A percentile compares a stretch with the other conserved stretches of the same genome.
These are phyloP conservation scores for Bedellia somnulentella DNA, from an alignment of 2,888 invertebrate genomes.

Conservation along the genomic window DNA sequence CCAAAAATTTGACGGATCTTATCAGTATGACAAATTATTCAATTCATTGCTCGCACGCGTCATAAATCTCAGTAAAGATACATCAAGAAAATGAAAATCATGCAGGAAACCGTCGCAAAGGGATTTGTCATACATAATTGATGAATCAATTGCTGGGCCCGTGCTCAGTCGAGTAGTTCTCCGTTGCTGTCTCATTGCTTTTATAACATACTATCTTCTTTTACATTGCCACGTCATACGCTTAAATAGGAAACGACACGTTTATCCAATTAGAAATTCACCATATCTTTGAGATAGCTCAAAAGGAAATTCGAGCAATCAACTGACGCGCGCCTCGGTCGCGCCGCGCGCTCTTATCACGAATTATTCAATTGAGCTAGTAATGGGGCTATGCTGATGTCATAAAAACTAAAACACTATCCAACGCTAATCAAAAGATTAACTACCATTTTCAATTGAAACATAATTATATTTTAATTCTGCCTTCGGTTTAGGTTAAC, in stretches of 20 bases:
- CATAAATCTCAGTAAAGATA: slow-evolving; percentile 3
- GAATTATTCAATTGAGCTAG: slow-evolving; percentile 60
- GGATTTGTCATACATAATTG: slow-evolving; percentile 38
- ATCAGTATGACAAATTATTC: not conserved
- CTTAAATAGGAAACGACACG: slow-evolving; percentile 62
- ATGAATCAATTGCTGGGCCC: slow-evolving; percentile 25
- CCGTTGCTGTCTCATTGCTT: too few species aligned
- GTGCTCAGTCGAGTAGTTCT: too few species aligned
- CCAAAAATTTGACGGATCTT: slow-evolving; percentile 1
- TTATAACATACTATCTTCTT: too few species aligned
- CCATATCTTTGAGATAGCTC: slow-evolving; percentile 62
- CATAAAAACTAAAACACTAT: slow-evolving; percentile 1
- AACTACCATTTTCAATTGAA: too few species aligned
- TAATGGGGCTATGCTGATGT: slow-evolving; percentile 53
- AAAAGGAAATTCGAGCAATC: slow-evolving; percentile 62
- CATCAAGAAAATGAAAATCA: slow-evolving; percentile 28
- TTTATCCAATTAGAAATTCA: slow-evolving; percentile 63
- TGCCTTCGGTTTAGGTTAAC: too few species aligned
- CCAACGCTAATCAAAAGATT: too few species aligned
- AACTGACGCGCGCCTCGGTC: slow-evolving; percentile 52
- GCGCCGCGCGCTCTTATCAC: slow-evolving; percentile 53
- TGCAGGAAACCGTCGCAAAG: slow-evolving; percentile 36
- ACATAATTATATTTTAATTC: too few species aligned
- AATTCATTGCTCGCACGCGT: slow-evolving; percentile 3
- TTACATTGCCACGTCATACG: slow-evolving; percentile 38